Base-by-base conservation (phyloP, 2,797 vertebrate species). In the Nannoperca obscura region DNA sequence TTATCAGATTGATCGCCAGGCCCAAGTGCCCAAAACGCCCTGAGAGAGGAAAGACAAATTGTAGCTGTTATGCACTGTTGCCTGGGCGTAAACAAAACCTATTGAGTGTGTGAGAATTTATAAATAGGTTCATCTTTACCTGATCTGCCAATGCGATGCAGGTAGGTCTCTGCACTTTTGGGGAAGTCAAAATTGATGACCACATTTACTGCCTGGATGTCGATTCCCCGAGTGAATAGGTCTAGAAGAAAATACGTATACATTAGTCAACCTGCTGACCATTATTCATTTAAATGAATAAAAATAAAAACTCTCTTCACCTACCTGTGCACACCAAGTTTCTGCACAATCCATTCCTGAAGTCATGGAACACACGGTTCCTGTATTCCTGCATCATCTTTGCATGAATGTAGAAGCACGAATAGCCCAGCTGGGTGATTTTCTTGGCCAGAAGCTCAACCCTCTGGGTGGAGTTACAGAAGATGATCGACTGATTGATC, bases 141-240 rank as follows among this genome's bases (percentile, higher is more conserved):
- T 88, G 95, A 95, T 94, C 95, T 90, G 70, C 95, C 95, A 30
- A 96, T 95, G 78, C 94, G 94, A 65, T 95, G 95, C 67, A 96
- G 88, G 88, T 95, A 96, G 7, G 95, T 96, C 79, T 96, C 95
- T 34, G 95, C 94, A 78, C 82, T 95, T 94, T 92, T 96, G 75
- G 95, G 95, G 74, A 96, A 95, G 91, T 95, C 95, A 83, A 96
- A 96, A 78, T 96, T 95, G 83, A 95, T 95, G 72, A 96, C 95
- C 50, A 95, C 95, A 82, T 96, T 96, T 63, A 95, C 95, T 50
- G 95, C 95, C 90, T 96, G 95, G 86, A 96, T 95, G 86, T 95
- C 95, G 81, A 95, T 95, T 87, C 95, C 94, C 88, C 94, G 91
- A 79, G 95, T 88, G 83, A 93, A 90, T 1, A 93, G 60, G 58